Evolutionary conservation across 2,888 invertebrate species (phyloP).

Genomic region (Microctonus brassicae): DNA sequence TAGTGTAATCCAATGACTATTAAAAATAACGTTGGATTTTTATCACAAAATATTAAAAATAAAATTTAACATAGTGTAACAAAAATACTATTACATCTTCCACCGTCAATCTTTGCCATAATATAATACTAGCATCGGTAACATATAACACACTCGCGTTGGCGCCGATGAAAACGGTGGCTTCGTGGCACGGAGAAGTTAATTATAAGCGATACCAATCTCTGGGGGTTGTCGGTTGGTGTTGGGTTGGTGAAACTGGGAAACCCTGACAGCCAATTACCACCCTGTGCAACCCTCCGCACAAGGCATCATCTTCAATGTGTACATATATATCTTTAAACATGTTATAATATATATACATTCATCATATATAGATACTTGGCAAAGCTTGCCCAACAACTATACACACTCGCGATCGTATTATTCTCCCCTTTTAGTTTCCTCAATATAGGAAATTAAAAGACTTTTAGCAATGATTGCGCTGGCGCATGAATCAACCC

Average conservation of each 20-base stretch:
- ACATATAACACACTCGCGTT: constrained; percentile 44
- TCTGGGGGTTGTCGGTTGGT: constrained; percentile 68
- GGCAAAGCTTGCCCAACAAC: constrained; percentile 39
- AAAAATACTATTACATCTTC: not conserved
- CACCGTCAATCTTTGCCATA: constrained; percentile 3
- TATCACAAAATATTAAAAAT: too few relatives aligned
- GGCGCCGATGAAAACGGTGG: constrained; percentile 65
- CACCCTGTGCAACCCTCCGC: constrained; percentile 67
- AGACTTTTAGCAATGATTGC: constrained; percentile 69
- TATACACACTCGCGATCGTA: constrained; percentile 42
- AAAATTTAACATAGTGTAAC: not conserved
- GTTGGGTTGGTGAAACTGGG: constrained; percentile 61
- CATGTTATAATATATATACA: not conserved
- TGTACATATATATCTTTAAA: not conserved
- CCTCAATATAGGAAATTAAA: constrained; percentile 69
- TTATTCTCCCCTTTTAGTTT: constrained; percentile 39
- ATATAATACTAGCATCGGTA: not conserved
- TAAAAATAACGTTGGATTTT: too few relatives aligned
- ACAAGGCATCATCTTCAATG: constrained; percentile 49
- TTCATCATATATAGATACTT: constrained; percentile 1
- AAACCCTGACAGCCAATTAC: constrained; percentile 70
- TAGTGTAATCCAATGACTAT: too few relatives aligned
- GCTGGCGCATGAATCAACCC: constrained; percentile 47
- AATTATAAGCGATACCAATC: constrained; percentile 71
- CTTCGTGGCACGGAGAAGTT: constrained; percentile 70